Conservation (phyloP, 64 coral and sea anemone species). For the Dendrophyllia cribrosa region DNA sequence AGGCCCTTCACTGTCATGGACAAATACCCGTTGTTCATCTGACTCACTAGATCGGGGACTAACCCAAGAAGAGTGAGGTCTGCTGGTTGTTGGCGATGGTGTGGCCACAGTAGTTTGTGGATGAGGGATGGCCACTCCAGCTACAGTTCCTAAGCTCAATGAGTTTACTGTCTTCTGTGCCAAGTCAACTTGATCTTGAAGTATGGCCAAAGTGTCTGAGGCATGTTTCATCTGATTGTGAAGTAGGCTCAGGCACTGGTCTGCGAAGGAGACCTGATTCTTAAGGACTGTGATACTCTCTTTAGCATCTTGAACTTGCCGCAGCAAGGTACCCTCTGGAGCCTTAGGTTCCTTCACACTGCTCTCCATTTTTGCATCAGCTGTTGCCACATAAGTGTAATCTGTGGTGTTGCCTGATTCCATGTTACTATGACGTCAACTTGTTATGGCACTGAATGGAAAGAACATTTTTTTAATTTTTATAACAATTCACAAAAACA, state of each 20-base stretch:
- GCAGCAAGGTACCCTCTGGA: slow-evolving; percentile 27
- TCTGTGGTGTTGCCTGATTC: slow-evolving; percentile 7
- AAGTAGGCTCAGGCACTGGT: slow-evolving; percentile 66
- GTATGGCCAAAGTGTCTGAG: slow-evolving; percentile 68
- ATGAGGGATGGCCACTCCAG: slow-evolving; percentile 22
- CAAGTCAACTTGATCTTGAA: slow-evolving; percentile 69
- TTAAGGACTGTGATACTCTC: slow-evolving; percentile 51
- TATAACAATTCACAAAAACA: not conserved
- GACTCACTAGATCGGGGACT: not conserved
- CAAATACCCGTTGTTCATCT: slow-evolving; percentile 50
- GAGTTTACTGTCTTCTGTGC: slow-evolving; percentile 67
- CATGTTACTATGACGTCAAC: slow-evolving; percentile 2
- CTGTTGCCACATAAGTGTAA: not conserved
- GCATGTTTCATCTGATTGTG: slow-evolving; percentile 83
- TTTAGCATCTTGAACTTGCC: slow-evolving; percentile 45
- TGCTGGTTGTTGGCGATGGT: not conserved
- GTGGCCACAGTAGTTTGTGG: not conserved
- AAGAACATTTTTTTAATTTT: not conserved
- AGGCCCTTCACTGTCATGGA: slow-evolving; percentile 64
- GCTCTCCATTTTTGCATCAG: not conserved
- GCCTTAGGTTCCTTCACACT: slow-evolving; percentile 26
- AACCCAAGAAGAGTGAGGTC: not conserved
- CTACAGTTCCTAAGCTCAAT: slow-evolving; percentile 18
- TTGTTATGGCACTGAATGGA: not conserved
- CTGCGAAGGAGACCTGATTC: slow-evolving; percentile 71